phyloP scores from a whole-genome alignment of 1,140 invertebrate species.

The Phymastichus coffea region DNA sequence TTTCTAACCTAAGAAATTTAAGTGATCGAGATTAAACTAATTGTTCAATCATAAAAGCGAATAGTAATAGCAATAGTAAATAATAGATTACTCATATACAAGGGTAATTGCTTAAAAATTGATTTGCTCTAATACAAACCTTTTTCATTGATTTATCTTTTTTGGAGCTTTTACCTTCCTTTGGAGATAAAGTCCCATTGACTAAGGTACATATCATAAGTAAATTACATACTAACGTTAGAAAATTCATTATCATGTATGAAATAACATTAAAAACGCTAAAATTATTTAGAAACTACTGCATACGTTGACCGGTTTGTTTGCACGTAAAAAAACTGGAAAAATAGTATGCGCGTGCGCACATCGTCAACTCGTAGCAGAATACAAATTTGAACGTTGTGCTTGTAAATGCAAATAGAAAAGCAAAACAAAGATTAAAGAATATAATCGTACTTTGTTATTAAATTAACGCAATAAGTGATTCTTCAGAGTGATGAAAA shows the following conservation, averaged over 20 bases:
- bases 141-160: conserved; percentile 38
- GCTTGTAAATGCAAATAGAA: too few species aligned
- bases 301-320: conserved; percentile 1
- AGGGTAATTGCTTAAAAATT: not conserved
- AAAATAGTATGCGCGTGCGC: conserved; percentile 13
- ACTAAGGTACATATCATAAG: conserved; percentile 30
- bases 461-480: too few species aligned
- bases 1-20: not conserved
- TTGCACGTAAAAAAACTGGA: too few species aligned
- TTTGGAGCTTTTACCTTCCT: conserved; percentile 33
- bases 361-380: not conserved
- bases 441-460: too few species aligned
- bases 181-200: conserved; percentile 41
- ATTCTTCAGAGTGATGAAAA: too few species aligned
- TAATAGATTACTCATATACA: not conserved
- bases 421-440: too few species aligned
- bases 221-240: conserved; percentile 26
- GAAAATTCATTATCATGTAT: conserved; percentile 35
- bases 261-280: not conserved
- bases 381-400: not conserved
- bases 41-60: not conserved
- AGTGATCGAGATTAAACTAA: not conserved
- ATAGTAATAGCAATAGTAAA: not conserved
- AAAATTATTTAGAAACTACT: not conserved
- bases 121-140: conserved; percentile 29